Evolutionary conservation across 2,888 invertebrate genomes (phyloP), one percentile per base, ranked within the genome.

Genomic region (Drosophila sordidapex): DNA sequence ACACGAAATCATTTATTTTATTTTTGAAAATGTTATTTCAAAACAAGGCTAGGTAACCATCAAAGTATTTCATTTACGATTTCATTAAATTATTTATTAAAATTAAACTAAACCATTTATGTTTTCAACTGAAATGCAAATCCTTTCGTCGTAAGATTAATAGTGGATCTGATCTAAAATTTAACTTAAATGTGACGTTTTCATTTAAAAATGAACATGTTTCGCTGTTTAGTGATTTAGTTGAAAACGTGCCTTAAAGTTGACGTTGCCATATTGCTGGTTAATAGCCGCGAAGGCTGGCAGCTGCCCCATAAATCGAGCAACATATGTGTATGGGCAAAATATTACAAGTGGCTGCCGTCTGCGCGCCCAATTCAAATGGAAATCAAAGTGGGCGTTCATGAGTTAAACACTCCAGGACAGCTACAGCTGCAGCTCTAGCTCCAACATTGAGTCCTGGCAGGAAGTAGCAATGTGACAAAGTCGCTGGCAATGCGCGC

Each of bases 331-430:
- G 83, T 91, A 83, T 92, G 91, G 90, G 84, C 81, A 76, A 82
- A 76, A 82, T 85, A 87, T 87, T 88, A 75, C 74, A 72, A 83
- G 86, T 88, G 79, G 87, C 88, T 70, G 57, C 63, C 80, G 89
- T 81, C 83, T 85, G 85, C 33, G 74, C 73, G 74, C 77, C 74
- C 86, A 90, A 91, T 91, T 91, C 88, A 92, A 90, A 92, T 91
- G 89, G 88, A 90, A 91, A 91, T 91, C 90, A 90, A 89, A 91
- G 91, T 91, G 91, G 92, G 91, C 90, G 92, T 91, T 83, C 85
- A 91, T 90, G 90, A 92, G 91, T 91, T 90, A 91, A 88, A 83
- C 90, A 92, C 91, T 90, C 82, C 61, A 67, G 61, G 36, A 21
- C 58, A 33, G 54, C 27, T 46, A 25, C 43, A 56, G 63, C 51